A percentile compares a stretch with the other conserved stretches of the same genome.
phyloP scores from a whole-genome alignment of 2,113 vertebrate genomes.

The Mesocricetus auratus region DNA sequence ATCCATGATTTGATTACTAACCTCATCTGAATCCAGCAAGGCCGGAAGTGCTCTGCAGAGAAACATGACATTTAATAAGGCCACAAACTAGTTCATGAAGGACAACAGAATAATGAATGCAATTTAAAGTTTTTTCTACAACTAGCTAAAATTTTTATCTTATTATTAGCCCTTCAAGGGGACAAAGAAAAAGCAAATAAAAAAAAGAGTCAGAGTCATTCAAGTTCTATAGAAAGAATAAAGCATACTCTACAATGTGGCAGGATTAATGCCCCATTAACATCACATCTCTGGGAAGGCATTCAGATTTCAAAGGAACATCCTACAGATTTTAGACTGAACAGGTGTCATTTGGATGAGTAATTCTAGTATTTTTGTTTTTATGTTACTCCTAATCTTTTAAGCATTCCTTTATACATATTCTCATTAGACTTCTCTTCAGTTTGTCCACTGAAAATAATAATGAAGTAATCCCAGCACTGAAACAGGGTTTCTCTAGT shows the following conservation, averaged over 20 bases:
- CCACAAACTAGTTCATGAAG: slow-evolving; percentile 39
- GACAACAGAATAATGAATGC: background rate
- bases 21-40: slow-evolving; percentile 92
- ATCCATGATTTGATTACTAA: slow-evolving; percentile 84
- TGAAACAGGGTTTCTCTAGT: slow-evolving; percentile 46
- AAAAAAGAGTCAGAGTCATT: background rate
- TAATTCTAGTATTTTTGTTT: slow-evolving; percentile 50
- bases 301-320: slow-evolving; percentile 38
- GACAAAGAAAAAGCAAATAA: background rate
- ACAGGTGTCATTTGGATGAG: slow-evolving; percentile 50
- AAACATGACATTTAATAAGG: slow-evolving; percentile 51
- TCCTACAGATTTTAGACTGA: slow-evolving; percentile 34
- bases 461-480: slow-evolving; percentile 45
- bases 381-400: slow-evolving; percentile 37
- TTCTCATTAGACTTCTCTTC: slow-evolving; percentile 53
- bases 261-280: slow-evolving; percentile 34
- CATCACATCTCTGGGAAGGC: background rate
- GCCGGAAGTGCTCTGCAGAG: slow-evolving; percentile 89
- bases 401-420: slow-evolving; percentile 34
- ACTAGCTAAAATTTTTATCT: slow-evolving; percentile 23
- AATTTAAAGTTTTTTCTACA: slow-evolving; percentile 40
- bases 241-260: background rate
- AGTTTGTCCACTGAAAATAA: slow-evolving; percentile 52
- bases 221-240: slow-evolving; percentile 35
- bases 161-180: background rate